These are phyloP conservation scores for Pollachius pollachius DNA, from an alignment of 2,113 vertebrate species.

Conservation along the genomic window DNA sequence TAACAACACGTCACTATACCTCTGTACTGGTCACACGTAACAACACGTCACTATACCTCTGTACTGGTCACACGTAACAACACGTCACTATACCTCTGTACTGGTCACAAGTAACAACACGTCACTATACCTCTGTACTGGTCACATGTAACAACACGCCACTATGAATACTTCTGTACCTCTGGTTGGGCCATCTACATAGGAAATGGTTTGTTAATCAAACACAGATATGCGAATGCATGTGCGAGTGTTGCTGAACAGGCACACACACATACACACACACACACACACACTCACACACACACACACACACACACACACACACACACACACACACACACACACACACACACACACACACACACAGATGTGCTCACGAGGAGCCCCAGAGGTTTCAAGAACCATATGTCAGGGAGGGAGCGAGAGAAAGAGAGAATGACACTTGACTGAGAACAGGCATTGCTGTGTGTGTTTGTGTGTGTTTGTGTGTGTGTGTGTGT, in stretches of 20 bases:
- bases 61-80: too few relatives aligned
- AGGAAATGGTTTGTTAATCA: constrained; percentile 50
- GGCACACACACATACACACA: constrained; percentile 6
- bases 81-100: too few relatives aligned
- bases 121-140: too few relatives aligned
- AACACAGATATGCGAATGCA: constrained; percentile 39
- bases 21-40: too few relatives aligned
- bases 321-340: constrained; percentile 21
- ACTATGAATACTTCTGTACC: neutral
- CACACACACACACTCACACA: constrained; percentile 33
- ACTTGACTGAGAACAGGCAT: constrained; percentile 66
- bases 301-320: constrained; percentile 23
- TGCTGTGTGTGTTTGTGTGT: constrained; percentile 23
- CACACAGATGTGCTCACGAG: neutral
- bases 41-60: too few relatives aligned
- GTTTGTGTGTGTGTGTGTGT: constrained; percentile 36
- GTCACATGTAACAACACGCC: neutral
- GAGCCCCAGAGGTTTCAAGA: constrained; percentile 49
- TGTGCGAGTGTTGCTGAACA: neutral
- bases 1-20: too few relatives aligned
- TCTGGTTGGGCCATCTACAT: constrained; percentile 8
- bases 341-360: constrained; percentile 28
- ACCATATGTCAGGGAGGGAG: constrained; percentile 57
- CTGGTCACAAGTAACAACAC: too few relatives aligned
- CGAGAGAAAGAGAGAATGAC: constrained; percentile 39